Evolutionary conservation across 2,797 vertebrate genomes (phyloP).

Genomic region (Micrastur ruficollis): DNA sequence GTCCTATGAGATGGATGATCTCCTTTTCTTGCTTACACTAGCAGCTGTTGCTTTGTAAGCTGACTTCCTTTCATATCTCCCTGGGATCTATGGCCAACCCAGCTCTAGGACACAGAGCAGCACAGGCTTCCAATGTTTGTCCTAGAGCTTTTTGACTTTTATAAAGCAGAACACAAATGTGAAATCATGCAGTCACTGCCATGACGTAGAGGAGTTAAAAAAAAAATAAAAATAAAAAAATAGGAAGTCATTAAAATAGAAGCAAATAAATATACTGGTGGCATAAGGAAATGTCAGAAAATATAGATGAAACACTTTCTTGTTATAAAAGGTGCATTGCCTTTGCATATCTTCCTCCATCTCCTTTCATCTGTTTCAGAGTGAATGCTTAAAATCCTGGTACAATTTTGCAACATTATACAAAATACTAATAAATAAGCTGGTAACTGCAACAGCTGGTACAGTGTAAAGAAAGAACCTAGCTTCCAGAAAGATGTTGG

Average conservation of each 20-base stretch:
- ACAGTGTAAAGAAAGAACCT: not conserved
- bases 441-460: not conserved
- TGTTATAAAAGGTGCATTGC: not conserved
- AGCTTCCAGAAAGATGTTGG: not conserved
- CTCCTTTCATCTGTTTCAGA: not conserved
- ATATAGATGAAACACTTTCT: not conserved
- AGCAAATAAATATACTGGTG: not conserved
- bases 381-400: not conserved
- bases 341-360: not conserved
- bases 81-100: not conserved
- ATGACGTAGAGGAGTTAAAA: not conserved
- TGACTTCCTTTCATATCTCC: not conserved
- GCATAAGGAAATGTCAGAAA: not conserved
- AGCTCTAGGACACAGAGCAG: not conserved
- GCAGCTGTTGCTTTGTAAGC: not conserved
- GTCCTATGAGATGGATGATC: constrained; percentile 29
- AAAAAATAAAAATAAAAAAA: not conserved
- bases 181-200: not conserved
- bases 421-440: not conserved
- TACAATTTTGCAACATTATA: not conserved
- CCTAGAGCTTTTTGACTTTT: not conserved
- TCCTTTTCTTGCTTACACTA: constrained; percentile 31
- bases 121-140: not conserved
- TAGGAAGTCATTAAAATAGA: not conserved
- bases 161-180: not conserved